These are phyloP conservation scores for Sebastes schlegelii DNA, from an alignment of 2,113 vertebrate species.

Conservation along the genomic window DNA sequence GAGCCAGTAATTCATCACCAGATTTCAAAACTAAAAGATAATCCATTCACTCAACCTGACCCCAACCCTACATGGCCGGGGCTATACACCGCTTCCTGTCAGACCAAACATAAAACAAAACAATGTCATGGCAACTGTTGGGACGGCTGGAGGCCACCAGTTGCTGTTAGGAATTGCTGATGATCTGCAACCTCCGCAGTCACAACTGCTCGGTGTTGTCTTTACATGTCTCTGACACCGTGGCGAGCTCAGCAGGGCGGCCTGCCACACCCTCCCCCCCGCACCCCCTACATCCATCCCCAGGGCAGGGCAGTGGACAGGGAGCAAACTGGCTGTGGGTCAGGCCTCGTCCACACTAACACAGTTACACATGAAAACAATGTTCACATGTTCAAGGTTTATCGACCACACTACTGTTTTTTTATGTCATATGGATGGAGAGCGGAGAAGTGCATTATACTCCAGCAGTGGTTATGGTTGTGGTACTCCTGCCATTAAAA, in stretches of 20 bases:
- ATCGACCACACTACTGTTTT: neutral
- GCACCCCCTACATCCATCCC: constrained; percentile 28
- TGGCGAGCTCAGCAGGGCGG: constrained; percentile 48
- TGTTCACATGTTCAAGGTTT: neutral
- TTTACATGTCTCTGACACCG: constrained; percentile 71
- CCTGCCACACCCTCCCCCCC: constrained; percentile 24
- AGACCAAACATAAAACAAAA: constrained; percentile 67
- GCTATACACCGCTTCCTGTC: constrained; percentile 58
- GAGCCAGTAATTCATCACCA: constrained; percentile 71
- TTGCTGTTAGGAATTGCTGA: constrained; percentile 80
- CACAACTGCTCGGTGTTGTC: constrained; percentile 76
- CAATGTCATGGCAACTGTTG: constrained; percentile 73
- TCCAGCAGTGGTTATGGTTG: neutral
- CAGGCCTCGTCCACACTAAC: neutral
- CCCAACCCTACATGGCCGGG: constrained; percentile 56
- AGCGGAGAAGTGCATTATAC: neutral
- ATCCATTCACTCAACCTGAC: constrained; percentile 69
- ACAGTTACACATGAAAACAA: neutral
- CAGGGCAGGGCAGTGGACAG: constrained; percentile 35
- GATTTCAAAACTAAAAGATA: constrained; percentile 72
- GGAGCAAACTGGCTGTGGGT: neutral
- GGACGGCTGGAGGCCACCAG: constrained; percentile 76
- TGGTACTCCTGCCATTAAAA: neutral
- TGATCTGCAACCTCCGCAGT: constrained; percentile 67
- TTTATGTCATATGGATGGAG: neutral